Evolutionary conservation across 2,113 vertebrate species (phyloP), one percentile per base, ranked within the genome.

Genomic region (Etheostoma cragini): DNA sequence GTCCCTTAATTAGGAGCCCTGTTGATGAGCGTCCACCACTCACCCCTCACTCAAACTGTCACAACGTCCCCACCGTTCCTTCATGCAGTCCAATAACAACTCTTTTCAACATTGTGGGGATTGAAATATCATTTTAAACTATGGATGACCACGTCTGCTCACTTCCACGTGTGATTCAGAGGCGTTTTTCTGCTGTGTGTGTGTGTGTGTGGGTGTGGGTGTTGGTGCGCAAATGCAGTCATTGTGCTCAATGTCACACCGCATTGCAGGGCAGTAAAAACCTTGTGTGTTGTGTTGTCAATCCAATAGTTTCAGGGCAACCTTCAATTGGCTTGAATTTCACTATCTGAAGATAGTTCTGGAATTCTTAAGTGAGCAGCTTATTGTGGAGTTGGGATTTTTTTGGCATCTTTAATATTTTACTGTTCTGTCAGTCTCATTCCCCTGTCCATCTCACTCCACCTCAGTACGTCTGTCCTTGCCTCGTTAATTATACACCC

Each of bases 181-280:
- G 69, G 76, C 78, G 72, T 72, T 80, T 78, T 70, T 85, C 73
- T 85, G 82, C 76, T 38, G 35, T 38, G 35, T 38, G 35, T 8
- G 35, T 8, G 22, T 6, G 22, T 57, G 42, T 54, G 64, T n/a
- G 60, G 21, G 60, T n/a, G 53, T 62, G 64, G 26, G 38, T 52
- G 42, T 15, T 45, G 62, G 73, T 26, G 76, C 42, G 47, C 49
- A 70, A 35, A 78, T 54, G 77, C 76, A 84, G 84, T 80, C 80
- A 76, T 88, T 82, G 90, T 88, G 74, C 81, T 84, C 84, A 87
- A 89, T 87, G 90, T 92, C 84, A 88, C 80, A 89, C 87, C 77
- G 90, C 91, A 93, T 90, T 92, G 89, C 90, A 86, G 91, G 88
- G 89, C 85, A 88, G 85, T 91, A 85, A 87, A 87, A 87, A 69